phyloP scores from a whole-genome alignment of 2,113 vertebrate genomes.

The Nesoenas mayeri region DNA sequence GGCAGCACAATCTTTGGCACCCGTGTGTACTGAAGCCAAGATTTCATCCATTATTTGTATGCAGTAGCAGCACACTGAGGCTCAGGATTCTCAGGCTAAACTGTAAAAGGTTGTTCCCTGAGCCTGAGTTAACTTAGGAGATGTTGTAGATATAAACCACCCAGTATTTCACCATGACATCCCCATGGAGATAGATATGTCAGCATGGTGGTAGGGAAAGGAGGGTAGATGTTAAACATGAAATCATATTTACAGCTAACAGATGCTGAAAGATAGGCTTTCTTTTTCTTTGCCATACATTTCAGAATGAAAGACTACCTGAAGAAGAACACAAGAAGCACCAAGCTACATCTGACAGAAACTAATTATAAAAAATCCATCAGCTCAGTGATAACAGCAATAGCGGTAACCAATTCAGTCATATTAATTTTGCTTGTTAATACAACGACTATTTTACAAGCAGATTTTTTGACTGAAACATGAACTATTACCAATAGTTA shows the following conservation, averaged over 20 bases:
- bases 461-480: neutral
- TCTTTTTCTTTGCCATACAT: neutral
- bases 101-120: neutral
- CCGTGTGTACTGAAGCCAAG: neutral
- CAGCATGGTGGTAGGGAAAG: neutral
- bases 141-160: neutral
- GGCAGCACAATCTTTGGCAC: neutral
- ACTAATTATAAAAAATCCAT: neutral
- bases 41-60: neutral
- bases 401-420: neutral
- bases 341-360: neutral
- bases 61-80: neutral
- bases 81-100: neutral
- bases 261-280: neutral
- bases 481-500: neutral
- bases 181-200: neutral
- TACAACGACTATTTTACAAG: neutral
- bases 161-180: neutral
- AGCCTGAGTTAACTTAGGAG: neutral
- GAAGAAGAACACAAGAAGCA: neutral
- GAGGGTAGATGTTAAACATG: neutral
- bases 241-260: neutral
- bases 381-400: neutral
- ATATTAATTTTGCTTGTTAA: neutral
- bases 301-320: neutral